Percentiles rank a stretch among this genome's conserved stretches.
Evolutionary conservation across 53 echinoderm and acorn worm species (phyloP).

Genomic region (Luidia sarsii): DNA sequence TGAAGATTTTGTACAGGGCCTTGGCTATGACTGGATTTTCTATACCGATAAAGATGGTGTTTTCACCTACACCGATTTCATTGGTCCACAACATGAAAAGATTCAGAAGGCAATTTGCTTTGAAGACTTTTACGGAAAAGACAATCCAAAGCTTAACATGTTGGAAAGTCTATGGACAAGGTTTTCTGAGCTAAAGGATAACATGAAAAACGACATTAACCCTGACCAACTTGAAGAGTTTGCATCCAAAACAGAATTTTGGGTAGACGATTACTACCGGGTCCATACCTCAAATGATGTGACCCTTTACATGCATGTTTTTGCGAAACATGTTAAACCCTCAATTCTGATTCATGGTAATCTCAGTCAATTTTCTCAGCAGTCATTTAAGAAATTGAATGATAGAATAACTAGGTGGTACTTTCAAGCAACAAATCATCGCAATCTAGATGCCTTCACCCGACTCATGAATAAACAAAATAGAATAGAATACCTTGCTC

Average conservation of each 20-base stretch:
- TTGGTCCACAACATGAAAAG: constrained; percentile 23
- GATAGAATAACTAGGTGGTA: constrained; percentile 44
- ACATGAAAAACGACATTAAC: constrained; percentile 4
- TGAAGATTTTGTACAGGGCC: constrained; percentile 37
- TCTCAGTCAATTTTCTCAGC: constrained; percentile 56
- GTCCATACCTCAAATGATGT: constrained; percentile 46
- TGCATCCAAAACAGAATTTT: constrained; percentile 25
- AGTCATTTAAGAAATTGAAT: constrained; percentile 71
- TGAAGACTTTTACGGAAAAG: constrained; percentile 14
- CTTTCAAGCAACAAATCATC: constrained; percentile 52
- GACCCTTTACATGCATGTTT: constrained; percentile 61
- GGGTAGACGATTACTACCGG: constrained; percentile 50
- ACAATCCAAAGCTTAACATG: constrained; percentile 9
- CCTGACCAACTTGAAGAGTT: constrained; percentile 4
- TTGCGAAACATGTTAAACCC: constrained; percentile 47
- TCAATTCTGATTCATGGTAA: constrained; percentile 46
- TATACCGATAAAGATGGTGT: constrained; percentile 31
- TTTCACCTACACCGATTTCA: constrained; percentile 29
- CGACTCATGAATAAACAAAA: constrained; percentile 51
- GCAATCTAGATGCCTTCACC: constrained; percentile 18
- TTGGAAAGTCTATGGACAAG: constrained; percentile 24
- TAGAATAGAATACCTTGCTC: constrained; percentile 47
- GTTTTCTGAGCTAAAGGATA: constrained; percentile 9
- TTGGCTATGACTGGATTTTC: constrained; percentile 26
- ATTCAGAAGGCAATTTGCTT: constrained; percentile 21